phyloP scores from a whole-genome alignment of 2,888 invertebrate genomes.

The Allacma fusca region DNA sequence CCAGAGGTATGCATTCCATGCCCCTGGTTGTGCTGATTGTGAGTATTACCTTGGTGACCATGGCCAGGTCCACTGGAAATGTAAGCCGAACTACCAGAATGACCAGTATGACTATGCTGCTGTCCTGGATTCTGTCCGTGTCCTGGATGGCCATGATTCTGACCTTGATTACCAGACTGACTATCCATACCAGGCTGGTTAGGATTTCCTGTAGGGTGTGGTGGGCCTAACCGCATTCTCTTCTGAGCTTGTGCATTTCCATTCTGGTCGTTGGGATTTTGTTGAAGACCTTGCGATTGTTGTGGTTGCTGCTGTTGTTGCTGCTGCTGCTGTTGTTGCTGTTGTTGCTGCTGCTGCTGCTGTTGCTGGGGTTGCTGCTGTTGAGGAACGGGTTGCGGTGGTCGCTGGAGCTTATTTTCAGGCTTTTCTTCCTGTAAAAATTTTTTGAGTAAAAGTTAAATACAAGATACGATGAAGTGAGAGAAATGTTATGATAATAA shows the following conservation, averaged over 20 bases:
- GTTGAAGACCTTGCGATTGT: constrained; percentile 40
- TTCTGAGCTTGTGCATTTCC: constrained; percentile 20
- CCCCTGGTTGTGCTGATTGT: constrained; percentile 46
- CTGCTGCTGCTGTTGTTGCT: constrained; percentile 52
- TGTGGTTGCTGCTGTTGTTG: constrained; percentile 49
- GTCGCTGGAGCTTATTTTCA: constrained; percentile 52
- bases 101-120: constrained; percentile 50
- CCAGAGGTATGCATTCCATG: constrained; percentile 51
- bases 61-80: constrained; percentile 44
- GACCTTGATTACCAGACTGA: background rate
- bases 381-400: background rate
- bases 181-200: constrained; percentile 4
- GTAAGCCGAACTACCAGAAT: constrained; percentile 34
- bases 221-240: constrained; percentile 42
- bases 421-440: constrained; percentile 60
- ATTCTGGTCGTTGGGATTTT: constrained; percentile 32
- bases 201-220: constrained; percentile 32
- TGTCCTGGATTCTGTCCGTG: constrained; percentile 50
- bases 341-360: constrained; percentile 43
- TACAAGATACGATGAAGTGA: background rate
- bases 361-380: background rate
- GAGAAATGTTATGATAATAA: background rate
- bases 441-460: no score
- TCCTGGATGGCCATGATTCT: constrained; percentile 23
- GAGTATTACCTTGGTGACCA: constrained; percentile 22